Evolutionary conservation across 2,113 vertebrate genomes (phyloP).

Genomic region (Bubo blakistoni): DNA sequence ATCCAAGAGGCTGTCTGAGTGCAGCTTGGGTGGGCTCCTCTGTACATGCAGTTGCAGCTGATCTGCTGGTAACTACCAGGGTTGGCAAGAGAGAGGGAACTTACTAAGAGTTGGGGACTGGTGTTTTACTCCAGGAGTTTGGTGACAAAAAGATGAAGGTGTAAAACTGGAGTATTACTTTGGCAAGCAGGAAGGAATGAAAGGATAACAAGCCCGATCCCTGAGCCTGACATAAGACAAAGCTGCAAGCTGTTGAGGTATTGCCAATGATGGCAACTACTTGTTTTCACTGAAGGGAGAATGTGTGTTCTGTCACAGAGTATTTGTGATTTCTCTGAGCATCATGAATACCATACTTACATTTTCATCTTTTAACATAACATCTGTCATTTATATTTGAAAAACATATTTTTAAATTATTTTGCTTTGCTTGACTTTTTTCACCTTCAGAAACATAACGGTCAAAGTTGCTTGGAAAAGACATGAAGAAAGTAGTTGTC

Average conservation of each 20-base stretch:
- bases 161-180: not conserved
- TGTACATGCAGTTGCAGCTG: not conserved
- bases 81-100: not conserved
- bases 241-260: not conserved
- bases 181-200: not conserved
- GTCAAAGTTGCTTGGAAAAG: not conserved
- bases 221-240: not conserved
- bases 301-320: not conserved
- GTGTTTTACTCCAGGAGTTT: not conserved
- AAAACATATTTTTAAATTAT: not conserved
- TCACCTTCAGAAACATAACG: not conserved
- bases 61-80: not conserved
- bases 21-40: accelerated
- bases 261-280: not conserved
- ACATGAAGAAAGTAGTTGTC: not conserved
- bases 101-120: not conserved
- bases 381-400: not conserved
- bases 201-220: not conserved
- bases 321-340: not conserved
- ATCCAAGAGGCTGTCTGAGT: not conserved
- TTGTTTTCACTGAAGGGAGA: not conserved
- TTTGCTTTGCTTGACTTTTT: not conserved
- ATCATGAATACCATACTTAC: not conserved
- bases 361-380: not conserved
- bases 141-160: not conserved